Base-by-base conservation (phyloP, 2,888 invertebrate species). In the Drosophila demipolita region DNA sequence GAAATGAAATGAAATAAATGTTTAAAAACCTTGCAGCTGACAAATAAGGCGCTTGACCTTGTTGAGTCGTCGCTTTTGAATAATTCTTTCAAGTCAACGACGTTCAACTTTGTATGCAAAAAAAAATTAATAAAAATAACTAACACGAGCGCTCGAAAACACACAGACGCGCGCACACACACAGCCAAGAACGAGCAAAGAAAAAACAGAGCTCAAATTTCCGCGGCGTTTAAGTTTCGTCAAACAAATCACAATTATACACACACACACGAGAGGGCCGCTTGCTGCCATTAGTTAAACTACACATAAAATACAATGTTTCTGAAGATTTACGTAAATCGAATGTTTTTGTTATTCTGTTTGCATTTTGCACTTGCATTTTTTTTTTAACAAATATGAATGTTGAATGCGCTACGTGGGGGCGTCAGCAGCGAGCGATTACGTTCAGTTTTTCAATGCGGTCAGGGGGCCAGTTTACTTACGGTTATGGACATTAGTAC, bases 401-500 rank as follows among this genome's bases (percentile, higher is more conserved):
- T 74, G 68, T 62, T 68, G 54, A 66, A 67, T 70, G 63, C 69
- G 75, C 77, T 83, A 80, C 84, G 78, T 89, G 87, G 80, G 83
- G 80, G 85, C 79, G 80, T 81, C 66, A 64, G 62, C 73, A 64
- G 65, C 59, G 62, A 23, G 55, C 48, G 50, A 36, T 11, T 49
- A 40, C 59, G 42, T 62, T 40, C 20, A 23, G 23, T 36, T 38
- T 57, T 36, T 35, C 48, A 48, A 23, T 57, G 40, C 38, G 38
- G 36, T 57, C 53, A 20, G 45, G 17, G 40, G 33, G 8, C 40
- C 59, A 58, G 20, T 15, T 55, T 83, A 92, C 92, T 92, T 90
- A 92, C 92, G 92, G 92, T 92, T 88, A 92, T 92, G 90, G 92
- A 92, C 92, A 92, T 92, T 90, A 92, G 92, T 90, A 80, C 70